Percentiles rank a stretch among this genome's conserved stretches.
These are phyloP conservation scores for Vanessa tameamea DNA, from an alignment of 1,140 invertebrate genomes.

Conservation along the genomic window DNA sequence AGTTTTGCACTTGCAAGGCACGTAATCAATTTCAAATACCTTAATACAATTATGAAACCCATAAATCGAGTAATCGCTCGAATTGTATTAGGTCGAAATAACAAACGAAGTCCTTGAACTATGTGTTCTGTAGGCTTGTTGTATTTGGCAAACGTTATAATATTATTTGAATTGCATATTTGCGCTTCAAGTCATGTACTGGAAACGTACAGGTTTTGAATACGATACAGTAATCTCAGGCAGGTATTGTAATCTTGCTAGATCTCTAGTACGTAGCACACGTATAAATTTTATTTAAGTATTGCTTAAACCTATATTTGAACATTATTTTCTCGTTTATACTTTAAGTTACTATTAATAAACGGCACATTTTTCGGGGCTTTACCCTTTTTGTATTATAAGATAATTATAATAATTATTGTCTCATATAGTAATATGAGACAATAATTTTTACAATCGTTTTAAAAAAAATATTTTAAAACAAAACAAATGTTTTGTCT, in stretches of 20 bases:
- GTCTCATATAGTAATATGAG: too few species aligned
- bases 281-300: background rate
- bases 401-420: too few species aligned
- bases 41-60: slow-evolving; percentile 31
- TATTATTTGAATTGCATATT: slow-evolving; percentile 55
- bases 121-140: slow-evolving; percentile 49
- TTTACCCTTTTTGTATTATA: too few species aligned
- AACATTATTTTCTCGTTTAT: background rate
- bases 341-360: too few species aligned
- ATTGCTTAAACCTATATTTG: background rate
- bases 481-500: too few species aligned
- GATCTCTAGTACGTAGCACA: background rate
- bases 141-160: slow-evolving; percentile 57
- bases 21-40: slow-evolving; percentile 18
- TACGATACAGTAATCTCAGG: background rate
- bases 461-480: too few species aligned
- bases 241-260: background rate
- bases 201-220: slow-evolving; percentile 24
- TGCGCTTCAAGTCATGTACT: slow-evolving; percentile 41
- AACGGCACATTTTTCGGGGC: too few species aligned
- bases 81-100: slow-evolving; percentile 46
- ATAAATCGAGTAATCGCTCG: slow-evolving; percentile 46
- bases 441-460: too few species aligned
- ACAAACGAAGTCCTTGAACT: slow-evolving; percentile 69
- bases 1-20: slow-evolving; percentile 2